These are phyloP conservation scores for Aplocera efformata DNA, from an alignment of 2,888 invertebrate species.

Conservation along the genomic window DNA sequence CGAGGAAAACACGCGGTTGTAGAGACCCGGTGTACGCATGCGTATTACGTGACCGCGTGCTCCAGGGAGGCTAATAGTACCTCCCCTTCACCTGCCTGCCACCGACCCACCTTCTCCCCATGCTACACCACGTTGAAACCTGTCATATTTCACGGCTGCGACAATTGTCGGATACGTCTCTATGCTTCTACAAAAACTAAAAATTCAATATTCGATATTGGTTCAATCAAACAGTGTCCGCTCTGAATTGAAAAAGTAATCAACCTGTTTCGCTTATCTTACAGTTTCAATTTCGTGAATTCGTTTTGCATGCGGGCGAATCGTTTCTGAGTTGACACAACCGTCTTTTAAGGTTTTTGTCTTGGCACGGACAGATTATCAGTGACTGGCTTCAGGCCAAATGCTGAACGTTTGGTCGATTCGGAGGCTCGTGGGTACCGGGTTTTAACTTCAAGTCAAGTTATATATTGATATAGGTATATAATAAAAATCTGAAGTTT, in stretches of 20 bases:
- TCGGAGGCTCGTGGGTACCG: conserved; percentile 29
- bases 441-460: conserved; percentile 36
- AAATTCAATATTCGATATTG: conserved; percentile 49
- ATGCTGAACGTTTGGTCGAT: conserved; percentile 39
- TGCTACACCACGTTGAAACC: conserved; percentile 61
- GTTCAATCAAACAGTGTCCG: conserved; percentile 23
- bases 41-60: conserved; percentile 40
- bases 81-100: conserved; percentile 36
- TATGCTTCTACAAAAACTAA: conserved; percentile 52
- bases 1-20: conserved; percentile 69
- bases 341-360: conserved; percentile 51
- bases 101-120: conserved; percentile 33
- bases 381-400: conserved; percentile 62
- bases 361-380: conserved; percentile 56
- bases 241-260: conserved; percentile 24
- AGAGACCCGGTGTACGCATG: conserved; percentile 65
- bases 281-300: conserved; percentile 21
- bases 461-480: conserved; percentile 26
- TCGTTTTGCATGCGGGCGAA: conserved; percentile 33
- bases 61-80: conserved; percentile 23
- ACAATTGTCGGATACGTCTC: conserved; percentile 54
- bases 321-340: conserved; percentile 39
- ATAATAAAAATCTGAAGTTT: conserved; percentile 24
- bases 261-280: conserved; percentile 23
- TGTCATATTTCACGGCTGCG: conserved; percentile 59